Base-by-base conservation (phyloP, 2,888 invertebrate genomes). In the Eupeodes luniger region DNA sequence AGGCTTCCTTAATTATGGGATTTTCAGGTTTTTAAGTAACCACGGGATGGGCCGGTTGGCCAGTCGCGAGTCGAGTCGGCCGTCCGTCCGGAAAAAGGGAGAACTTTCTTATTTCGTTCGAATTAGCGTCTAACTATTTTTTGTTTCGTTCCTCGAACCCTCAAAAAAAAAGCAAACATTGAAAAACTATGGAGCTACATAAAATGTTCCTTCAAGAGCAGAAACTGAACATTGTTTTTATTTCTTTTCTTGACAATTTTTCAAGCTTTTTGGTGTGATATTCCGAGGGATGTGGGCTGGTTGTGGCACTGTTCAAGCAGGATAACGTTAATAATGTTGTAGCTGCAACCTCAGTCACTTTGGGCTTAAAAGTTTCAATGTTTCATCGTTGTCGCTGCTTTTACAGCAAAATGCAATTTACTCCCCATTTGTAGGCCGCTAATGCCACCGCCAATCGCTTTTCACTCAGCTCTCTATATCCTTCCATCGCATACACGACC, bases 311-410 rank as follows among this genome's bases (percentile, higher is more conserved):
- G 79, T 40, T 53, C 19, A 4, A 51, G 44, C 61, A 27, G 77
- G 85, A 74, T 78, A 74, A 75, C 82, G 85, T 78, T 86, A 76
- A 86, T 86, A 86, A 82, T 83, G 86, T 86, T 86, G 86, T 86
- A 86, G 69, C 83, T 79, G 83, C 78, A 86, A 86, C 86, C 86
- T 83, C 86, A 86, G 86, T 86, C 83, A 79, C 78, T 84, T 84
- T 81, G 81, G 72, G 81, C 72, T 44, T 47, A 61, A 83, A 86
- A 83, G 79, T 83, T 86, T 79, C 62, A 62, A 61, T 67, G 59
- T 57, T 81, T 83, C 55, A 36, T 44, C 64, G 70, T 75, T 19
- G 47, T 67, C 51, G 75, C 64, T 75, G 66, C 53, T 36, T 62
- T 34, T 76, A 88, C 88, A 88, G 51, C 74, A 66, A 74, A 88